Conservation (phyloP, 2,888 invertebrate genomes). For the Parelbella ahira region DNA sequence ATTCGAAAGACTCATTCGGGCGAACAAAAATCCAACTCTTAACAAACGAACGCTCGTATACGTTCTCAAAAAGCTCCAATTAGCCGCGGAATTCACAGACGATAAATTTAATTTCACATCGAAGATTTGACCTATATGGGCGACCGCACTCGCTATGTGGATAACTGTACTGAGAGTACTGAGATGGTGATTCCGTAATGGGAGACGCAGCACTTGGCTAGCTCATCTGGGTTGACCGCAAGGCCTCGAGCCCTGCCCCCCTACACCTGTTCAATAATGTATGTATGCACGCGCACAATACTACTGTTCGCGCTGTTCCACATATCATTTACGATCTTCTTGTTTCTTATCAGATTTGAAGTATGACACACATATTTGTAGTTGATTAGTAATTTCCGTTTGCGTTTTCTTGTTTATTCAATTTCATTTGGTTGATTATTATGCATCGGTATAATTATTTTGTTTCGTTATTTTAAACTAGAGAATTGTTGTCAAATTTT, state of each 20-base stretch:
- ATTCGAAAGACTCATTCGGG: conserved; percentile 2
- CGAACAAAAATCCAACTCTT: conserved; percentile 1
- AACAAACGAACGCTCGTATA: conserved; percentile 9
- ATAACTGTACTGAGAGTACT: conserved; percentile 61
- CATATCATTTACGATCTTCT: no score
- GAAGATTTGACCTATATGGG: conserved; percentile 63
- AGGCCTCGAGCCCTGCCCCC: conserved; percentile 37
- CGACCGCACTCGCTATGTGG: conserved; percentile 60
- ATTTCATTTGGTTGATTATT: no score
- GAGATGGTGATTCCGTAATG: conserved; percentile 41
- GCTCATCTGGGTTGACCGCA: conserved; percentile 66
- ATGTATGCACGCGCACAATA: conserved; percentile 6
- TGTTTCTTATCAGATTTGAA: no score
- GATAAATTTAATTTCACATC: conserved; percentile 65
- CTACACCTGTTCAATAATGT: conserved; percentile 36
- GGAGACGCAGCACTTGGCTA: conserved; percentile 39
- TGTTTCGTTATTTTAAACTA: no score
- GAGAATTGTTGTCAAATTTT: no score
- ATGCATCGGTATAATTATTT: no score
- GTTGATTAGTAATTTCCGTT: no score
- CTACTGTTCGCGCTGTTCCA: conserved; percentile 1
- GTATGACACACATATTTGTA: no score
- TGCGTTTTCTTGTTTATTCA: no score
- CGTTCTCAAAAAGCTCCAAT: conserved; percentile 36
- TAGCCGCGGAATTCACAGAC: conserved; percentile 54